Evolutionary conservation across 1,140 invertebrate genomes (phyloP), one percentile per base, ranked within the genome.

Genomic region (Aplysia californica): DNA sequence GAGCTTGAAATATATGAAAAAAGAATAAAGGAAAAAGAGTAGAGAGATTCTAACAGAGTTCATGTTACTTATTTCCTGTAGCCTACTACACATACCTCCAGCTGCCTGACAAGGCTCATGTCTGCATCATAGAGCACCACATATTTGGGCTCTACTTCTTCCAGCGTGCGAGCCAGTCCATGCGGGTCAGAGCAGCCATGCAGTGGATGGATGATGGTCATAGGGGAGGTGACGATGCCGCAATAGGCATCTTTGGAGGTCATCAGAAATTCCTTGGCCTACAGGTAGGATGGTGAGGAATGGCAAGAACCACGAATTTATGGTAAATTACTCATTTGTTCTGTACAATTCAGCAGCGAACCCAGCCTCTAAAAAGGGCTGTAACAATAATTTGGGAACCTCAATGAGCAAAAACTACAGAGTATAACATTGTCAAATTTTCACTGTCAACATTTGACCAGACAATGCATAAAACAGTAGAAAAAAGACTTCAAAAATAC

Each of bases 91-190:
- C 82, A 73, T 82, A 97, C 92, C 90, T 98, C 97, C 39, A 98
- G 92, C 90, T 97, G 95, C 41, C 97, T 90, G 2, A 98, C 94
- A 67, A 95, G 93, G 5, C 94, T 92, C 74, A 98, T 93, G 88
- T 98, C 95, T 65, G 93, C 93, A 87, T 98, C 96, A 89, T 98
- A 99, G 89, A 99, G 92, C 73, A 99, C 92, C 0, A 98, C 92
- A 89, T 95, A 97, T 80, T 93, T 92, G 0, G 97, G 97, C 75
- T 93, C 91, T 4, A 96, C 66, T 64, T 88, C 85, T 33, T 82
- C 71, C 26, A 90, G 76, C 6, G 84, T 86, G 15, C 83, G 81
- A 0, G 78, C 76, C 39, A 90, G 76, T 29, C 85, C 82, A 76
- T 84, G 83, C 18, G 83, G 84, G 61, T 89, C 87, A n/a, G 80